Evolutionary conservation across 2,113 vertebrate species (phyloP).

Genomic region (Bufo bufo): DNA sequence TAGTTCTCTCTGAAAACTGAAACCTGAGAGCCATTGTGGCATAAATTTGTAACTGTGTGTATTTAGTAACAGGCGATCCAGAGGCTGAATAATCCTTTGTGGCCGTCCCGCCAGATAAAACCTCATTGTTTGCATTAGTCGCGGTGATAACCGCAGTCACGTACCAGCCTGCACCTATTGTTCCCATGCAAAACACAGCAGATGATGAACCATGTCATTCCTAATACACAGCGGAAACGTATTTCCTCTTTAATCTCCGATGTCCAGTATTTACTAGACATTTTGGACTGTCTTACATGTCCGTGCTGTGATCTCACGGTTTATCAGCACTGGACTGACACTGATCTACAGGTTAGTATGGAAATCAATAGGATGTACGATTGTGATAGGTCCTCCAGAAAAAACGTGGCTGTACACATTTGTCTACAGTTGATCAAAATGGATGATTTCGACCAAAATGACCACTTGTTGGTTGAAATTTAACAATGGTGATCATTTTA

Average conservation of each 20-base stretch:
- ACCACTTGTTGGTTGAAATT: too few species aligned
- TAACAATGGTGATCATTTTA: too few species aligned
- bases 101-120: constrained; percentile 35
- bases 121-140: constrained; percentile 45
- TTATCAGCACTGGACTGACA: neutral
- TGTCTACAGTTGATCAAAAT: too few species aligned
- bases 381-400: neutral
- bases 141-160: constrained; percentile 9
- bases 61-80: neutral
- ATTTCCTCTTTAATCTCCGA: neutral
- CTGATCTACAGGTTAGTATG: neutral
- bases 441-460: too few species aligned
- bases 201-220: neutral
- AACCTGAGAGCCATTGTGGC: neutral
- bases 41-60: constrained; percentile 22
- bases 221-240: neutral
- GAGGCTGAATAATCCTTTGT: constrained; percentile 8
- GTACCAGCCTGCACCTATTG: constrained; percentile 30
- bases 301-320: neutral
- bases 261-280: neutral
- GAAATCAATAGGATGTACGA: neutral
- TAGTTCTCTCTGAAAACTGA: neutral
- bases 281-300: neutral
- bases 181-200: neutral
- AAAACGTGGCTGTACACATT: too few species aligned